Conservation (phyloP, 2,888 invertebrate genomes). For the Anthoptus insignis region DNA sequence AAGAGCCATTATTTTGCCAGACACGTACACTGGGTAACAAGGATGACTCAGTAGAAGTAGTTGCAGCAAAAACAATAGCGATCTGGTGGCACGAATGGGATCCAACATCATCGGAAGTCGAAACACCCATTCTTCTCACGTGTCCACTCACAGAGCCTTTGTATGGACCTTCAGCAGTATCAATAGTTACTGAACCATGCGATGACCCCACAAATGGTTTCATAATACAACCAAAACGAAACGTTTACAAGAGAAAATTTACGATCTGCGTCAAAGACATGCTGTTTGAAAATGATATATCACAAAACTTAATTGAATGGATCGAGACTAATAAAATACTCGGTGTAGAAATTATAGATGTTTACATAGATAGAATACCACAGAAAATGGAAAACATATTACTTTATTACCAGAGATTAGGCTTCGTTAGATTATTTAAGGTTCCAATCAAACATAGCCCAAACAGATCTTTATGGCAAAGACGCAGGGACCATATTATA, state of each 20-base stretch:
- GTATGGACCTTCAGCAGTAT: slow-evolving; percentile 71
- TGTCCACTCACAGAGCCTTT: slow-evolving; percentile 86
- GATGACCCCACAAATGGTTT: slow-evolving; percentile 76
- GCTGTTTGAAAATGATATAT: slow-evolving; percentile 88
- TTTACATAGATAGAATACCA: slow-evolving; percentile 89
- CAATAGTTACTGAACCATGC: slow-evolving; percentile 84
- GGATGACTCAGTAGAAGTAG: slow-evolving; percentile 80
- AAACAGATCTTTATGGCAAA: slow-evolving; percentile 86
- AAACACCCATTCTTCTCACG: slow-evolving; percentile 88
- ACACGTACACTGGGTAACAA: slow-evolving; percentile 65
- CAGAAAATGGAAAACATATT: slow-evolving; percentile 85
- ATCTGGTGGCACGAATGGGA: slow-evolving; percentile 90
- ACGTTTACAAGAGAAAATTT: slow-evolving; percentile 72
- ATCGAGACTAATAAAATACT: slow-evolving; percentile 89
- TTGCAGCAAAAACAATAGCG: slow-evolving; percentile 85
- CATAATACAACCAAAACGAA: slow-evolving; percentile 57
- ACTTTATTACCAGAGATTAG: slow-evolving; percentile 82
- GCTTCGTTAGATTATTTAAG: slow-evolving; percentile 79
- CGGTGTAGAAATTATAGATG: slow-evolving; percentile 89
- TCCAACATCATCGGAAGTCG: slow-evolving; percentile 67
- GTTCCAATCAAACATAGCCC: slow-evolving; percentile 83
- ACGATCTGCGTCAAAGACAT: slow-evolving; percentile 92
- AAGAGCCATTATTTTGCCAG: slow-evolving; percentile 84
- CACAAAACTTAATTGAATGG: slow-evolving; percentile 89
- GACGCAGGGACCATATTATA: slow-evolving; percentile 90